Evolutionary conservation across 1,140 invertebrate species (phyloP), one percentile per base, ranked within the genome.

Genomic region (Hirudo medicinalis): DNA sequence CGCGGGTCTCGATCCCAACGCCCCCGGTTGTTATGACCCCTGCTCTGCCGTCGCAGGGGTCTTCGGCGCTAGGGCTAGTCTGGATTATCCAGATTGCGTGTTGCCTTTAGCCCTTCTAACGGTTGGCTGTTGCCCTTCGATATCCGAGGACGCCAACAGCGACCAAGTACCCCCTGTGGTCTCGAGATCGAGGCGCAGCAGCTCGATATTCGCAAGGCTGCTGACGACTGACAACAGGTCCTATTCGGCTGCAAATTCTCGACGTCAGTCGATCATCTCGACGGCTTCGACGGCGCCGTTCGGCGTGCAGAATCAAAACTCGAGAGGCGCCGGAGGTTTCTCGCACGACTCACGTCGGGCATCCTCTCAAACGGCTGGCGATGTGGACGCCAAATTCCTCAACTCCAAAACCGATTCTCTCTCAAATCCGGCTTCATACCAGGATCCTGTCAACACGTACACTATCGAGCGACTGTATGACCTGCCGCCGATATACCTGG

Each of bases 1-100:
- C 72, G 84, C 84, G 75, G 83, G 84, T 15, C 81, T 86, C 29
- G 85, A 86, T 73, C 85, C 86, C 4, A 85, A 86, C 76, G 82
- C 84, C 60, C 82, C 84, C 0, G 83, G 82, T 27, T 63, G 22
- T 63, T 63, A 63, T 15, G 57, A 63, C 29, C 32, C 36, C 5
- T 36, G 32, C 53, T 25, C 32, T 49, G 69, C 36, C 40, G 43
- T 25, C 19, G 69, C 32, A 8, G 67, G 67, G 15, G 27, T 43
- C 22, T 36, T 43, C 29, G 49, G 36, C 4, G 69, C 69, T 20
- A 27, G 32, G n/a, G 36, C 19, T 17, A 53, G 36, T 22, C 9
- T 43, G 25, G 27, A 32, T 32, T 68, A 15, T 32, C 40, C 67
- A 19, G 57, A 63, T 20, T 63, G 22, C 11, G 57, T 63, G 2